These are phyloP conservation scores for Ellobium chinense DNA, from an alignment of 2,888 invertebrate genomes.

Conservation along the genomic window DNA sequence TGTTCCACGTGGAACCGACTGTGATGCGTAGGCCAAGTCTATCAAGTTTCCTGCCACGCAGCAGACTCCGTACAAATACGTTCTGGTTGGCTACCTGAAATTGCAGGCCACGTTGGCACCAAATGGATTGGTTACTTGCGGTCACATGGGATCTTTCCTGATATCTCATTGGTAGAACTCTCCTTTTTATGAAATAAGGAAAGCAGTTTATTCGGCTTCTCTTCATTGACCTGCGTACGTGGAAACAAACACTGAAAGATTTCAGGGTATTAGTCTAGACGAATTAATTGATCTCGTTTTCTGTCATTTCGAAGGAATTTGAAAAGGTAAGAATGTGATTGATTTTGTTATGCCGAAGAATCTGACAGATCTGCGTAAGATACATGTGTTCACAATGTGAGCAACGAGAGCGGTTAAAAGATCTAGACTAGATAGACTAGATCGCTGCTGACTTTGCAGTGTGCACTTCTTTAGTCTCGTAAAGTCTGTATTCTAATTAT, in stretches of 20 bases:
- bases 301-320: too few species aligned
- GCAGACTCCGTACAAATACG: constrained; percentile 21
- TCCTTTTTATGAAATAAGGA: constrained; percentile 1
- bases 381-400: too few species aligned
- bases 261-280: not conserved
- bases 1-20: constrained; percentile 51
- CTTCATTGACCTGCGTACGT: constrained; percentile 27
- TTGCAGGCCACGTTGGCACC: constrained; percentile 54
- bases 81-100: constrained; percentile 28
- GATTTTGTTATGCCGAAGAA: too few species aligned
- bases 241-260: constrained; percentile 14
- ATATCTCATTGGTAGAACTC: constrained; percentile 49
- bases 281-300: not conserved
- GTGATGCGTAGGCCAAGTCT: too few species aligned
- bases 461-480: too few species aligned
- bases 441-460: too few species aligned
- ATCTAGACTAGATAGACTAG: too few species aligned
- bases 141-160: constrained; percentile 43
- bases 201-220: constrained; percentile 7
- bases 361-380: too few species aligned
- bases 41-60: constrained; percentile 48
- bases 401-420: too few species aligned
- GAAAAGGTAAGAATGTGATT: too few species aligned
- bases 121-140: constrained; percentile 44
- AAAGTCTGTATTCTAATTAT: too few species aligned